These are phyloP conservation scores for Graphium colonna DNA, from an alignment of 2,888 invertebrate genomes.

Conservation along the genomic window DNA sequence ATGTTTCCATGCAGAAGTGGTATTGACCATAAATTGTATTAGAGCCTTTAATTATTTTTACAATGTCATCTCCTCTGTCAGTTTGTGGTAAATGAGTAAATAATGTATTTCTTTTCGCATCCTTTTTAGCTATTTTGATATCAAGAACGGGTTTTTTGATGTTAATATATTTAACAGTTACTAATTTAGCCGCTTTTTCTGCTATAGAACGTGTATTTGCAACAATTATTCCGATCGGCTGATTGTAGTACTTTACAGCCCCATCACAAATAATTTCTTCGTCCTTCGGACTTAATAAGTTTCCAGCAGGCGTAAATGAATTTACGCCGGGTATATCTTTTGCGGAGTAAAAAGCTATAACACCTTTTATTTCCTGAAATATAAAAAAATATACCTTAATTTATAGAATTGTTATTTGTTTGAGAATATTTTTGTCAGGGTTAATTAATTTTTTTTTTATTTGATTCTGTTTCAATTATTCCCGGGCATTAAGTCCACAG, in stretches of 20 bases:
- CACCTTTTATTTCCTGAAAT: conserved; percentile 78
- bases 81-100: conserved; percentile 31
- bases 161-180: conserved; percentile 73
- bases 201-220: conserved; percentile 76
- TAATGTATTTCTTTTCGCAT: too few relatives aligned
- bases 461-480: too few relatives aligned
- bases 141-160: conserved; percentile 44
- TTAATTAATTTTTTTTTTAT: too few relatives aligned
- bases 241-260: background rate
- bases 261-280: too few relatives aligned
- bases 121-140: too few relatives aligned
- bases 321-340: conserved; percentile 83
- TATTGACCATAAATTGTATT: conserved; percentile 81
- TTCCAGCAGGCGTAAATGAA: conserved; percentile 61
- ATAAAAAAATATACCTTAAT: background rate
- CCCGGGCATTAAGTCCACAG: too few relatives aligned
- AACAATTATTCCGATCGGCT: conserved; percentile 72
- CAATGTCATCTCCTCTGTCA: conserved; percentile 51
- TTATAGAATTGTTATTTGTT: too few relatives aligned
- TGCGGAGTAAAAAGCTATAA: conserved; percentile 79
- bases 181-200: conserved; percentile 74
- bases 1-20: conserved; percentile 86
- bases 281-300: conserved; percentile 76
- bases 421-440: too few relatives aligned
- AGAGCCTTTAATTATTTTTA: conserved; percentile 68